phyloP scores from a whole-genome alignment of 2,888 invertebrate genomes.

The Plagodis dolabraria region DNA sequence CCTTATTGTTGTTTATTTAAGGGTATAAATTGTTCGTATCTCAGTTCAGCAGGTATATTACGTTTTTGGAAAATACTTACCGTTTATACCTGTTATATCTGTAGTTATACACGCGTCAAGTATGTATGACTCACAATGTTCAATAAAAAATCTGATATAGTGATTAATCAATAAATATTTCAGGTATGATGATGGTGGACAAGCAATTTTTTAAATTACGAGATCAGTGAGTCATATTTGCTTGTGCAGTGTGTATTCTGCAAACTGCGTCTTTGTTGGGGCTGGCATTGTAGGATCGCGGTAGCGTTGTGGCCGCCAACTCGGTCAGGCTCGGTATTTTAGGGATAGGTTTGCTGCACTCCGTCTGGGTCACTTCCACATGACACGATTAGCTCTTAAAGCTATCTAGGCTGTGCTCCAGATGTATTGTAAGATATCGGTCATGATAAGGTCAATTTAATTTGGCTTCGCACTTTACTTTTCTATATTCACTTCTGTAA shows the following conservation, averaged over 20 bases:
- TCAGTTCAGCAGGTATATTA: slow-evolving; percentile 45
- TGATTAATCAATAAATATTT: slow-evolving; percentile 55
- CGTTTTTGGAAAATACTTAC: slow-evolving; percentile 41
- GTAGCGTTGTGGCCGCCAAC: slow-evolving; percentile 62
- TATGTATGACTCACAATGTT: slow-evolving; percentile 50
- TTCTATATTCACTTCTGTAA: slow-evolving; percentile 10
- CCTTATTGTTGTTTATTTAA: slow-evolving; percentile 59
- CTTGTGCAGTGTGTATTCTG: slow-evolving; percentile 37
- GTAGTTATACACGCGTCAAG: too few relatives aligned
- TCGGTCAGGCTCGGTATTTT: slow-evolving; percentile 68
- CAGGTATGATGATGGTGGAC: slow-evolving; percentile 53
- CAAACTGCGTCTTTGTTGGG: slow-evolving; percentile 35
- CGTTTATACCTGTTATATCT: slow-evolving; percentile 43
- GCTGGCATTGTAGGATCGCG: slow-evolving; percentile 47
- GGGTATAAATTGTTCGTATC: slow-evolving; percentile 57
- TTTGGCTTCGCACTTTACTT: slow-evolving; percentile 4
- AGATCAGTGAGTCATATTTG: slow-evolving; percentile 48
- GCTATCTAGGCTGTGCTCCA: slow-evolving; percentile 13
- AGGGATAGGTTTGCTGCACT: slow-evolving; percentile 50
- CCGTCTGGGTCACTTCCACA: slow-evolving; percentile 43
- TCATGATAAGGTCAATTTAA: background rate
- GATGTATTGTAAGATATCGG: background rate
- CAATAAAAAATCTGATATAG: slow-evolving; percentile 39
- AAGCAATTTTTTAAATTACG: slow-evolving; percentile 53
- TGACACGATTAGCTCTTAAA: slow-evolving; percentile 28